Evolutionary conservation across 2,888 invertebrate genomes (phyloP).

Genomic region (Hirtodrosophila cameraria): DNA sequence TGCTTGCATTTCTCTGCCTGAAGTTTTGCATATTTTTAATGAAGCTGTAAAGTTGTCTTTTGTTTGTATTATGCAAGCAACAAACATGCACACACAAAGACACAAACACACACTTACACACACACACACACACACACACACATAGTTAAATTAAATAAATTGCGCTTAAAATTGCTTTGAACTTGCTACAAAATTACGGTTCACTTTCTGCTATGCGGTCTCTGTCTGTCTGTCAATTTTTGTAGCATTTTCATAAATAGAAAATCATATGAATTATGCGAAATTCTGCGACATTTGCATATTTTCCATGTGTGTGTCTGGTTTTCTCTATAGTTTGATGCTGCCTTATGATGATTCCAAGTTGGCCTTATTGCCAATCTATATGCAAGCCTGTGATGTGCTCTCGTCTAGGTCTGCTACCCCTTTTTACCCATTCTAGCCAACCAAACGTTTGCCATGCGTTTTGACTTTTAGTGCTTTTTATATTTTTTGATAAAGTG

Average conservation of each 20-base stretch:
- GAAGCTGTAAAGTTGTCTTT: constrained; percentile 25
- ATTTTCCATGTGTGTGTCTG: constrained; percentile 47
- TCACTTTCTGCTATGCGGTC: constrained; percentile 22
- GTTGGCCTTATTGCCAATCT: constrained; percentile 75
- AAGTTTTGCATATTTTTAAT: constrained; percentile 45
- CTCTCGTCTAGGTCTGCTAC: constrained; percentile 33
- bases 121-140: neutral
- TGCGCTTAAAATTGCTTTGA: constrained; percentile 46
- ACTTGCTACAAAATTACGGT: constrained; percentile 41
- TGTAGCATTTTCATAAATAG: constrained; percentile 65
- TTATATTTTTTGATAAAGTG: constrained; percentile 78
- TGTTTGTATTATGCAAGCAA: constrained; percentile 17
- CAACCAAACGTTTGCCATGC: constrained; percentile 60
- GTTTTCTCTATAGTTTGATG: constrained; percentile 23
- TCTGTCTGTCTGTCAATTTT: constrained; percentile 51
- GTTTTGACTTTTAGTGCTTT: constrained; percentile 76
- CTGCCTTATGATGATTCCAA: constrained; percentile 66
- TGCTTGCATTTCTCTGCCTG: neutral
- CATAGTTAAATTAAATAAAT: constrained; percentile 42
- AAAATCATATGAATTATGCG: constrained; percentile 69
- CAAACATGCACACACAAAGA: too few relatives aligned
- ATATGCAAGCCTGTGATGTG: constrained; percentile 64
- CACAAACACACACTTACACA: neutral
- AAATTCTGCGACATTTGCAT: constrained; percentile 65
- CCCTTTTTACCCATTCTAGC: constrained; percentile 19